Evolutionary conservation across 1,140 invertebrate species (phyloP), one percentile per base, ranked within the genome.

Genomic region (Chironomus striatipennis): DNA sequence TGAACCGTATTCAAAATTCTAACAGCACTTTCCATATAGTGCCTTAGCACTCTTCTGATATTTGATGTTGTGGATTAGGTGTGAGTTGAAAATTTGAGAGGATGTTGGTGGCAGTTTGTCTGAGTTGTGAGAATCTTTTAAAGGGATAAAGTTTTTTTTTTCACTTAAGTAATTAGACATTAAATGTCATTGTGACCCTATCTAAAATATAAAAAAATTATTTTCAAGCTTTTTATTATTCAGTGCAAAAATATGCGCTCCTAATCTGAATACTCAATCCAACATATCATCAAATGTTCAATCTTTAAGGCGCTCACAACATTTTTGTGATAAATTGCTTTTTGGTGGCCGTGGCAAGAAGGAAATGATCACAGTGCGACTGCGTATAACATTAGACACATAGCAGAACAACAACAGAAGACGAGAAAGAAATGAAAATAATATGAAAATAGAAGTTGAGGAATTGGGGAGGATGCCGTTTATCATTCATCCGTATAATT

Each of bases 391-490:
- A 34, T 34, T 34, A 34, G 24, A 34, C 24, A 34, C 24, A 34
- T 34, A 34, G 24, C 24, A 34, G 24, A 34, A 34, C 24, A 34
- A 57, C 47, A 57, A 12, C 47, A 57, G 47, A 57, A n/a, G n/a
- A 12, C 1, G 47, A 57, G 9, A 10, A n/a, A n/a, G 47, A 57
- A 57, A 12, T 57, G 47, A 10, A n/a, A 10, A 57, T n/a, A 10
- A 57, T n/a, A n/a, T 10, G n/a, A 10, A 12, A n/a, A 57, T 57
- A n/a, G 47, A 57, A 34, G 24, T 34, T 47, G 43, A 47, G 15
- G 43, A 47, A 47, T 47, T 47, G 64, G 64, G 64, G 64, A 67
- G 64, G 64, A 67, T 67, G 64, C 18, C n/a, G 64, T 67, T 67
- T 67, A 67, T 67, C 64, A 67, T 67, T 20, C 15, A 47, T 47